phyloP scores from a whole-genome alignment of 37 sponge, comb jelly and placozoan species.

The Amphimedon queenslandica region DNA sequence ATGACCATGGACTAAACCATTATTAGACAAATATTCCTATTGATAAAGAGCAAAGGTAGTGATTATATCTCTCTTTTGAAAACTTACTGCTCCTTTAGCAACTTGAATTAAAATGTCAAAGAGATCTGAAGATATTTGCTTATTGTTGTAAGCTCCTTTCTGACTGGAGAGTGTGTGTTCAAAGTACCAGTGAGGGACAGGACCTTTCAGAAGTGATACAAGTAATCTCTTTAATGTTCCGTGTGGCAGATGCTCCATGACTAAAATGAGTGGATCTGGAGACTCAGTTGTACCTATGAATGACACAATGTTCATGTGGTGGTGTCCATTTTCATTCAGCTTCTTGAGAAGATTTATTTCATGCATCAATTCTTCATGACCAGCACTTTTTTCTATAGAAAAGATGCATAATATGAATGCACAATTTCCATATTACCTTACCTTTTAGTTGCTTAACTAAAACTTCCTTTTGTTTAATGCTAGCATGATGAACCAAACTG shows the following conservation, averaged over 20 bases:
- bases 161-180: slow-evolving; percentile 9
- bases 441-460: slow-evolving; percentile 66
- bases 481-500: slow-evolving; percentile 57
- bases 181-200: slow-evolving; percentile 67
- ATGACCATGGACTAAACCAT: slow-evolving; percentile 61
- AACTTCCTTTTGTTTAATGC: slow-evolving; percentile 14
- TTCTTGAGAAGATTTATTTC: slow-evolving; percentile 29
- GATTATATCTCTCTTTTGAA: not conserved
- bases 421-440: slow-evolving; percentile 3
- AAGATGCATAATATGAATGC: not conserved
- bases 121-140: slow-evolving; percentile 42
- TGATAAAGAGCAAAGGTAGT: not conserved
- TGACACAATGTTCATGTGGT: slow-evolving; percentile 20
- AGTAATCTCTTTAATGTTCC: slow-evolving; percentile 62
- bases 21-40: slow-evolving; percentile 47
- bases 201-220: slow-evolving; percentile 34
- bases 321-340: not conserved
- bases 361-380: slow-evolving; percentile 53
- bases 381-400: slow-evolving; percentile 20
- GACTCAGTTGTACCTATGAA: slow-evolving; percentile 20
- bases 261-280: slow-evolving; percentile 36
- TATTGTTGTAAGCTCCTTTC: slow-evolving; percentile 14
- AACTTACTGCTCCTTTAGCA: slow-evolving; percentile 55
- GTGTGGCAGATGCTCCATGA: slow-evolving; percentile 42
- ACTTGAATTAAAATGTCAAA: slow-evolving; percentile 59